These are phyloP conservation scores for Dexiosoma caninum DNA, from an alignment of 2,888 invertebrate species.

Conservation along the genomic window DNA sequence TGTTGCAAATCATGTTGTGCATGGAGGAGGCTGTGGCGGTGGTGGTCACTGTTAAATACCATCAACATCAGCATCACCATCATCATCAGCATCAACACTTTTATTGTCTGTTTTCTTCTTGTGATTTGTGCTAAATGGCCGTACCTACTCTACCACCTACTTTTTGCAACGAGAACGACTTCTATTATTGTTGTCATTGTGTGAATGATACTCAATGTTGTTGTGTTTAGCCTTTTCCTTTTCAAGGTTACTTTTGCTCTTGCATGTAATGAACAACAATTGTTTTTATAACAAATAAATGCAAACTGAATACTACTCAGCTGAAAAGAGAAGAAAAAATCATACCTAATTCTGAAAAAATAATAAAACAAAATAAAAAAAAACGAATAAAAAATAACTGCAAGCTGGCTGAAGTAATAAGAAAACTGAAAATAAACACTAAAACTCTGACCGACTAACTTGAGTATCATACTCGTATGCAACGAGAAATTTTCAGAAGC, in stretches of 20 bases:
- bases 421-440: neutral
- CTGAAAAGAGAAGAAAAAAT: neutral
- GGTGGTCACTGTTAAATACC: conserved; percentile 3
- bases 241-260: conserved; percentile 31
- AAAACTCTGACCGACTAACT: conserved; percentile 34
- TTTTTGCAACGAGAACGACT: conserved; percentile 4
- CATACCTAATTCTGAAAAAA: neutral
- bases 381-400: neutral
- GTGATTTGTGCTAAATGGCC: neutral
- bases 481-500: neutral
- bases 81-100: too few species aligned
- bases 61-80: too few species aligned
- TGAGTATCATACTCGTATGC: too few species aligned
- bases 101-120: neutral
- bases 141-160: conserved; percentile 34
- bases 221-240: conserved; percentile 1
- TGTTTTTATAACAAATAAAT: conserved; percentile 21
- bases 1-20: neutral
- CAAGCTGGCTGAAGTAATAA: neutral
- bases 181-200: conserved; percentile 36
- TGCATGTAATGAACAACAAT: conserved; percentile 44
- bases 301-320: neutral
- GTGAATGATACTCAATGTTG: neutral
- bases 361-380: neutral
- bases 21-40: too few species aligned